A percentile compares a stretch with the other conserved stretches of the same genome.
phyloP scores from a whole-genome alignment of 2,888 invertebrate genomes.

The Volucella bombylans region DNA sequence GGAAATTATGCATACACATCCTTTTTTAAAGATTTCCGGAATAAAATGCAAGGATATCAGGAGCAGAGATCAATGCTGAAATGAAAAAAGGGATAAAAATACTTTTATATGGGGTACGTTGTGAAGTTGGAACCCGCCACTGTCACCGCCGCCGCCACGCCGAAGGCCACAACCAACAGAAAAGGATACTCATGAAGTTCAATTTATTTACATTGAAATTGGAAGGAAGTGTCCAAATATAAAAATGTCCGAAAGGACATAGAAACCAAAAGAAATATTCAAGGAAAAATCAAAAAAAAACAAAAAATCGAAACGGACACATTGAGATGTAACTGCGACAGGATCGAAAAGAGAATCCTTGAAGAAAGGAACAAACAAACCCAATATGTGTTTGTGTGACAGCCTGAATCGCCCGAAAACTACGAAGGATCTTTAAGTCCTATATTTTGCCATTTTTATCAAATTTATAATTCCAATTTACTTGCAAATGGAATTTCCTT shows the following conservation, averaged over 20 bases:
- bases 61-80: slow-evolving; percentile 68
- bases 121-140: neutral
- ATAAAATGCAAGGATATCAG: slow-evolving; percentile 67
- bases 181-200: slow-evolving; percentile 61
- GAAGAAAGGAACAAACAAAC: slow-evolving; percentile 27
- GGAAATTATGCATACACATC: slow-evolving; percentile 73
- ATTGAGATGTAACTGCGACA: slow-evolving; percentile 70
- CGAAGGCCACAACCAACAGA: slow-evolving; percentile 16
- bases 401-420: slow-evolving; percentile 33
- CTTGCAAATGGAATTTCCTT: slow-evolving; percentile 75
- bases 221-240: slow-evolving; percentile 73
- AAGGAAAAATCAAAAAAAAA: neutral
- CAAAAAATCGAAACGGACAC: slow-evolving; percentile 62
- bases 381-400: slow-evolving; percentile 49
- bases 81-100: slow-evolving; percentile 50
- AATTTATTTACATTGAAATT: slow-evolving; percentile 74
- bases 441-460: slow-evolving; percentile 75
- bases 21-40: slow-evolving; percentile 68
- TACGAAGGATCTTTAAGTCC: slow-evolving; percentile 68
- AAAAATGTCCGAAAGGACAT: slow-evolving; percentile 62
- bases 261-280: slow-evolving; percentile 3
- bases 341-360: slow-evolving; percentile 51
- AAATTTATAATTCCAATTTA: slow-evolving; percentile 76
- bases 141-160: slow-evolving; percentile 16
- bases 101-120: slow-evolving; percentile 22